phyloP scores from a whole-genome alignment of 2,797 vertebrate species.

The Mus minutoides region DNA sequence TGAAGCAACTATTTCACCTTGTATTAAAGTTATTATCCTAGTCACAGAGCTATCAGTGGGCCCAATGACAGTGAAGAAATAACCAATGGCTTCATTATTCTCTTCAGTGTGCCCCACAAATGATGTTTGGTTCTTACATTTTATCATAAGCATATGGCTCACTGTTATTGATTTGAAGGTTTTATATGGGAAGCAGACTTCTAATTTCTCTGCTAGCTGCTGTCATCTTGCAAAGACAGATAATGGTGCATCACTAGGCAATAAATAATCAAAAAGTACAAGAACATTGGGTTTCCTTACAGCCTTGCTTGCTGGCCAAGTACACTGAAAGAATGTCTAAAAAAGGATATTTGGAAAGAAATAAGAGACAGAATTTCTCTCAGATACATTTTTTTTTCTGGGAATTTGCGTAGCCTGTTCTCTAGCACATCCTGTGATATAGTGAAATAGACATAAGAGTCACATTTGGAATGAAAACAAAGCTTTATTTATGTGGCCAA shows the following conservation, averaged over 20 bases:
- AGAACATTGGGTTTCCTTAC: conserved; percentile 39
- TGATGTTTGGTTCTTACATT: background rate
- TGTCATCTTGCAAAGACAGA: conserved; percentile 28
- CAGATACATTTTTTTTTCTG: conserved; percentile 28
- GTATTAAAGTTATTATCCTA: background rate
- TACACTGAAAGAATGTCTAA: conserved; percentile 43
- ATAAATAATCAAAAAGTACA: conserved; percentile 48
- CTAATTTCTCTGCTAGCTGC: conserved; percentile 18
- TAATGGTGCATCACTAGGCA: conserved; percentile 1
- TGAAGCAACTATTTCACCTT: background rate
- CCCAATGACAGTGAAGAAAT: background rate
- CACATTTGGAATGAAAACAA: conserved; percentile 71
- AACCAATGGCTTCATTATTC: background rate
- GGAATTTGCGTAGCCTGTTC: conserved; percentile 66
- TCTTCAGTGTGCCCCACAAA: background rate
- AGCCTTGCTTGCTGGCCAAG: conserved; percentile 25
- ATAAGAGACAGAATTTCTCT: conserved; percentile 64
- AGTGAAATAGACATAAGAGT: conserved; percentile 72
- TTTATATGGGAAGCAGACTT: conserved; percentile 12
- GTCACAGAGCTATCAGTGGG: background rate
- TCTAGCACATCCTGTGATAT: conserved; percentile 67
- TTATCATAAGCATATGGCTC: background rate
- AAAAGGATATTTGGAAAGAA: conserved; percentile 67
- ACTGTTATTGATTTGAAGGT: conserved; percentile 16
- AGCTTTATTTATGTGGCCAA: conserved; percentile 73